Base-by-base conservation (phyloP, 1,140 invertebrate genomes). In the Dendrolimus punctatus region DNA sequence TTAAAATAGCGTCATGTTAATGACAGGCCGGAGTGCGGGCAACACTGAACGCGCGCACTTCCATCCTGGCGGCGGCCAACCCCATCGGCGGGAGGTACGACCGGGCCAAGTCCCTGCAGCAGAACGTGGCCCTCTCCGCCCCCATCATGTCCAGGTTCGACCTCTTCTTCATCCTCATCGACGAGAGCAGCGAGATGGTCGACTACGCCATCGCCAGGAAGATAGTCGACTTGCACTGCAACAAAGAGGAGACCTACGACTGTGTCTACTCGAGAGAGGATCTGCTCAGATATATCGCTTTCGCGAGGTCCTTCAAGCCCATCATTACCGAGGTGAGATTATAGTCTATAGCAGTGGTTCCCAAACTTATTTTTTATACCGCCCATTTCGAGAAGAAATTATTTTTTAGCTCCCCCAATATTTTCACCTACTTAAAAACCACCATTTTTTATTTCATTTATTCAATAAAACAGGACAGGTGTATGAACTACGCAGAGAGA, bases 101-200 rank as follows among this genome's bases (percentile, higher is more conserved):
- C 84, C 88, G 96, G 52, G 91, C 95, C 0, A 98, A 98, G 77
- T 97, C 97, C 0, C 86, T 99, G 2, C 95, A 98, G 64, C 96
- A 99, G 75, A 99, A 99, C 84, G 94, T 99, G 1, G 89, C 92
- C 3, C 85, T 99, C 6, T 93, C 95, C 1, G 97, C 98, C 0
- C 98, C 99, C 0, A 99, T 99, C 68, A 99, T 99, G 98, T 99
- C 98, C 0, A 90, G 99, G 74, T 99, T 99, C 82, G 99, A 99
- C 89, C 87, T 99, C 0, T 99, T 99, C 87, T 99, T 99, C 86
- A 97, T 99, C 67, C 88, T 99, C 0, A 94, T 99, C 5, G 80
- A 84, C 44, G 80, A 84, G 52, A 75, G 65, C 46, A 85, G 80
- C 8, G 83, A 88, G 57, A 87, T 87, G 57, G 92, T 95, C 2